Conservation (phyloP, 2,113 vertebrate species). For the Semnornis frantzii region DNA sequence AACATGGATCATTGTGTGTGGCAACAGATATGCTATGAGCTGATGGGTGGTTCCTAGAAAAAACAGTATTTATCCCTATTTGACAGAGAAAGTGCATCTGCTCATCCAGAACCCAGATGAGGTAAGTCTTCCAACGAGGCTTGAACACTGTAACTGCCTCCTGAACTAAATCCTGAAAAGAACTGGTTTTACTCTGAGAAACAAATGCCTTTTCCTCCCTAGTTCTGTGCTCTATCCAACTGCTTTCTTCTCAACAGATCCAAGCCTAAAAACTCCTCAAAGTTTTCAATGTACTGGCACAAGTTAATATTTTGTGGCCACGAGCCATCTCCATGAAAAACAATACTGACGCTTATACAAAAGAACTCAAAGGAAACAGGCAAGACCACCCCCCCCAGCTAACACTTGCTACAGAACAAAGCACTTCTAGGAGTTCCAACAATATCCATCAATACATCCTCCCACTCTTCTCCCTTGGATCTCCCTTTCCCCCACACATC, state of each 20-base stretch:
- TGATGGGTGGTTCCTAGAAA: background rate
- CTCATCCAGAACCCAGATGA: background rate
- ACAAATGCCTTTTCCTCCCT: background rate
- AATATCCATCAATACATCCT: background rate
- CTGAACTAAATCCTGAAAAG: background rate
- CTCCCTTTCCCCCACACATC: background rate
- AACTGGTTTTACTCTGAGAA: background rate
- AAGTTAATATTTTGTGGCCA: accelerated
- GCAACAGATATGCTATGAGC: background rate
- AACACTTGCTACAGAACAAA: background rate
- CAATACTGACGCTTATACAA: background rate
- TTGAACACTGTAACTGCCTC: background rate
- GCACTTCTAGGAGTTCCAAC: background rate
- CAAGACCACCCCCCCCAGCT: background rate
- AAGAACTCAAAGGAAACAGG: background rate
- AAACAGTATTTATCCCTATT: background rate
- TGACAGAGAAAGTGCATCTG: background rate
- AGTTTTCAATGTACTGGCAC: background rate
- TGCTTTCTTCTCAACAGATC: background rate
- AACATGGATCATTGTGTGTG: background rate
- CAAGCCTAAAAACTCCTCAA: background rate
- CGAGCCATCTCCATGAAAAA: background rate
- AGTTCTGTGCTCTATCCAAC: background rate
- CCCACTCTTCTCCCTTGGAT: background rate
- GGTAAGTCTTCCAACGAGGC: background rate